Conservation (phyloP, 1,140 invertebrate genomes). For the Drosophila persimilis region DNA sequence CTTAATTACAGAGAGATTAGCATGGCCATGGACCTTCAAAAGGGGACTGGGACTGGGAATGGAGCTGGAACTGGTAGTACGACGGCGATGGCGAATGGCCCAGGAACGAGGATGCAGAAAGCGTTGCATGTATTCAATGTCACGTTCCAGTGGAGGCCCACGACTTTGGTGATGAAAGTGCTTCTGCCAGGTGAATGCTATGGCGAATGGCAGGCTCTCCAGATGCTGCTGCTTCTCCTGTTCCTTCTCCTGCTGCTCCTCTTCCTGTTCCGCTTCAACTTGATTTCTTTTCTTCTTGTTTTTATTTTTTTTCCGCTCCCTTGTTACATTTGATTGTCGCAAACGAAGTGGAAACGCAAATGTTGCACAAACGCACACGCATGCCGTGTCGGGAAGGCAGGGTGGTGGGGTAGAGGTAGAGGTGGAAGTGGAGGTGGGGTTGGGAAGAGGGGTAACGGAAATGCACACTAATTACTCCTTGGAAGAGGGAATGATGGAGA, state of each 20-base stretch:
- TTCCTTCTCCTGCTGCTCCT: background rate
- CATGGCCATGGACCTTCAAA: slow-evolving; percentile 26
- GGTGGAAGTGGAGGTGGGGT: background rate
- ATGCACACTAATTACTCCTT: slow-evolving; percentile 78
- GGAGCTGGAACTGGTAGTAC: background rate
- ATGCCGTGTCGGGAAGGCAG: background rate
- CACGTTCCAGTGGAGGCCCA: slow-evolving; percentile 56
- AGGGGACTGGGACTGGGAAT: background rate
- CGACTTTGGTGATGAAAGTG: slow-evolving; percentile 46
- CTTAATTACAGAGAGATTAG: slow-evolving; percentile 78
- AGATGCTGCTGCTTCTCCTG: slow-evolving; percentile 10
- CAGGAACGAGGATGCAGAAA: slow-evolving; percentile 39
- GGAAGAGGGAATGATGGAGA: slow-evolving; percentile 20
- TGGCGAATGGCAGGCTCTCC: slow-evolving; percentile 7
- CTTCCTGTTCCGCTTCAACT: background rate
- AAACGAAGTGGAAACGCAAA: slow-evolving; percentile 79
- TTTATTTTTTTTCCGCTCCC: slow-evolving; percentile 44
- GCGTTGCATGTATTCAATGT: slow-evolving; percentile 64
- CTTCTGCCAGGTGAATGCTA: slow-evolving; percentile 44
- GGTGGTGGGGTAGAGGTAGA: no score
- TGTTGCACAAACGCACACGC: slow-evolving; percentile 46
- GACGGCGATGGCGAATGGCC: no score
- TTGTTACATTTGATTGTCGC: slow-evolving; percentile 78
- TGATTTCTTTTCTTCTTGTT: slow-evolving; percentile 23
- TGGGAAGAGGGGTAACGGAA: slow-evolving; percentile 37